Conservation (phyloP, 2,113 vertebrate genomes). For the Microcebus griseorufus region DNA sequence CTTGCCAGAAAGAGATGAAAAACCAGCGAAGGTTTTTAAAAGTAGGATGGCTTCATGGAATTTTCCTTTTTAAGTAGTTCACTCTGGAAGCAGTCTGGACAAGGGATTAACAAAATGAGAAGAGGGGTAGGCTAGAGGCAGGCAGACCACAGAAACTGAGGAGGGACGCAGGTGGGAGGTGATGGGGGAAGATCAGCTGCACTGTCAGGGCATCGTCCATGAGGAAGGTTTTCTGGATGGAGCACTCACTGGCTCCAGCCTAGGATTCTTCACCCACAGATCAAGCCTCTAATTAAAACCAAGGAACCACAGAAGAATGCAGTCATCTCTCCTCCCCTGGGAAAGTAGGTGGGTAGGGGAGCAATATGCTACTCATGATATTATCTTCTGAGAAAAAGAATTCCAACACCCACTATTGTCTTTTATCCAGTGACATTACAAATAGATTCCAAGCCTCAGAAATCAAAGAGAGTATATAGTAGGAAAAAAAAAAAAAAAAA, state of each 20-base stretch:
- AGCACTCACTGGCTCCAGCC: too few relatives aligned
- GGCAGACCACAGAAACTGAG: neutral
- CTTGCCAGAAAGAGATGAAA: neutral
- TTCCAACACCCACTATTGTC: constrained; percentile 34
- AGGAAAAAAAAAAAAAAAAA: neutral
- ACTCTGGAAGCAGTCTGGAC: neutral
- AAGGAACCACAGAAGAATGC: neutral
- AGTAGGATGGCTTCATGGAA: neutral
- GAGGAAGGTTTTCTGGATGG: neutral
- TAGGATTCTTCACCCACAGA: neutral
- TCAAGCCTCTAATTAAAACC: neutral
- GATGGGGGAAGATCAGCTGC: accelerated
- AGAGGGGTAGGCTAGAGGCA: neutral
- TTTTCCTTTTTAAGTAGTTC: neutral
- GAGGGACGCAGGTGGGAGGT: neutral
- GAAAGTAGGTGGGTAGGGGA: neutral
- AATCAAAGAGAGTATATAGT: neutral
- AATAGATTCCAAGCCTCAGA: constrained; percentile 21
- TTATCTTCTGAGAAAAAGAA: constrained; percentile 12
- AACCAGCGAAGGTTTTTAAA: neutral
- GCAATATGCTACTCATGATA: neutral
- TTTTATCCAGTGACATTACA: constrained; percentile 42
- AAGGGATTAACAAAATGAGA: neutral
- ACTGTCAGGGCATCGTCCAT: accelerated
- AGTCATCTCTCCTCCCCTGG: neutral